Percentiles rank a stretch among this genome's conserved stretches.
phyloP scores from a whole-genome alignment of 2,797 vertebrate species.

The Galagoides demidoff region DNA sequence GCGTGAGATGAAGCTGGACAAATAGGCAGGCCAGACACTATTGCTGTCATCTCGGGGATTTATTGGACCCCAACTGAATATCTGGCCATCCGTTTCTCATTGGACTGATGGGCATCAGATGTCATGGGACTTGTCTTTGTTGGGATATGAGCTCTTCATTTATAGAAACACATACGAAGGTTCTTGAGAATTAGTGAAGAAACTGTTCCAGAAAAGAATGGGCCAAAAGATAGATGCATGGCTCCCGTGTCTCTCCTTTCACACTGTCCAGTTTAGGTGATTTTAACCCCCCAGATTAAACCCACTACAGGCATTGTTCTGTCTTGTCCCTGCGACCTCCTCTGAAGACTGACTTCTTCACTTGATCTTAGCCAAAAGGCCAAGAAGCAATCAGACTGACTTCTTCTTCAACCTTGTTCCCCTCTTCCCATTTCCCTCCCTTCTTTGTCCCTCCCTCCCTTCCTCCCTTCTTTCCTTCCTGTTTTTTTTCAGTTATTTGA shows the following conservation, averaged over 20 bases:
- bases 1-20: not conserved
- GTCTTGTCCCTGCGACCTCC: not conserved
- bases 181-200: constrained; percentile 31
- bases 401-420: not conserved
- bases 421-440: too few species aligned
- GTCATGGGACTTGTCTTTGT: not conserved
- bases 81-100: not conserved
- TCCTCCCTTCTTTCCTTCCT: not conserved
- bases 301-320: not conserved
- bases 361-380: too few species aligned
- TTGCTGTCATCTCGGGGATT: not conserved
- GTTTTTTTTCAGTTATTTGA: not conserved
- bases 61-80: not conserved
- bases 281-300: not conserved
- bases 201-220: not conserved
- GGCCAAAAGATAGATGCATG: not conserved
- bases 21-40: not conserved
- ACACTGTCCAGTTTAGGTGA: not conserved
- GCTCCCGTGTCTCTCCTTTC: not conserved
- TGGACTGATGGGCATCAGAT: constrained; percentile 18
- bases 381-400: too few species aligned
- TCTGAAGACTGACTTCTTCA: not conserved
- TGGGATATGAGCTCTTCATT: not conserved
- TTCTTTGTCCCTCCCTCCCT: not conserved
- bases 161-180: not conserved